Conservation (phyloP, 2,888 invertebrate species). For the Trisateles emortualis region DNA sequence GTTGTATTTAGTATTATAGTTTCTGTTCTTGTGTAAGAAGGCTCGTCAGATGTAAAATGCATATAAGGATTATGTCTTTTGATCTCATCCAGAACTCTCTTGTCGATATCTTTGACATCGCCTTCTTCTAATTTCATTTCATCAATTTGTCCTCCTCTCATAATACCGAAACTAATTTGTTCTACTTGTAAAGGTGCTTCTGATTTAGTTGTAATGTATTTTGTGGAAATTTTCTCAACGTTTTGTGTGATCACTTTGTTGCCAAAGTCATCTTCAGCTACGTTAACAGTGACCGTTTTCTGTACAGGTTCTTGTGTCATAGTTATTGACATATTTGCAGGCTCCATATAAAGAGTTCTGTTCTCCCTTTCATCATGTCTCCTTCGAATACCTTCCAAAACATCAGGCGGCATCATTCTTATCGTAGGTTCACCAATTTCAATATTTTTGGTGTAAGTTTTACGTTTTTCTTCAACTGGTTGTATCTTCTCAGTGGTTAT, state of each 20-base stretch:
- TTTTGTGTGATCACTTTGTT: slow-evolving; percentile 84
- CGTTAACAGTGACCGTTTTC: slow-evolving; percentile 83
- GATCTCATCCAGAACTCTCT: slow-evolving; percentile 76
- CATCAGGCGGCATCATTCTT: slow-evolving; percentile 78
- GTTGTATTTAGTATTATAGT: slow-evolving; percentile 85
- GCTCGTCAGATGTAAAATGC: slow-evolving; percentile 79
- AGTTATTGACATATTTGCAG: slow-evolving; percentile 75
- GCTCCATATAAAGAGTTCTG: slow-evolving; percentile 80
- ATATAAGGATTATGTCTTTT: slow-evolving; percentile 80
- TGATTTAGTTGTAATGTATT: slow-evolving; percentile 73
- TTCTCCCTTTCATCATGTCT: slow-evolving; percentile 71
- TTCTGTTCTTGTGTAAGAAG: slow-evolving; percentile 80
- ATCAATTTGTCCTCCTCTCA: slow-evolving; percentile 72
- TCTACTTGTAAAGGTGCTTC: slow-evolving; percentile 82
- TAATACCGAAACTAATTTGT: slow-evolving; percentile 80
- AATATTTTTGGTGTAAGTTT: slow-evolving; percentile 82
- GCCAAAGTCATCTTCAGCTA: slow-evolving; percentile 81
- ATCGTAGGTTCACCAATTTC: slow-evolving; percentile 78
- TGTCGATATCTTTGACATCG: slow-evolving; percentile 76
- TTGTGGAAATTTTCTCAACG: slow-evolving; percentile 77
- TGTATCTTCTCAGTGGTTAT: slow-evolving; percentile 75
- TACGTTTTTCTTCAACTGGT: slow-evolving; percentile 67
- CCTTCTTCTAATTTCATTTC: slow-evolving; percentile 78
- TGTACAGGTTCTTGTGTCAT: slow-evolving; percentile 83
- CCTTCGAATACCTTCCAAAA: slow-evolving; percentile 76